Evolutionary conservation across 2,797 vertebrate species (phyloP).

Genomic region (Malurus splendens): DNA sequence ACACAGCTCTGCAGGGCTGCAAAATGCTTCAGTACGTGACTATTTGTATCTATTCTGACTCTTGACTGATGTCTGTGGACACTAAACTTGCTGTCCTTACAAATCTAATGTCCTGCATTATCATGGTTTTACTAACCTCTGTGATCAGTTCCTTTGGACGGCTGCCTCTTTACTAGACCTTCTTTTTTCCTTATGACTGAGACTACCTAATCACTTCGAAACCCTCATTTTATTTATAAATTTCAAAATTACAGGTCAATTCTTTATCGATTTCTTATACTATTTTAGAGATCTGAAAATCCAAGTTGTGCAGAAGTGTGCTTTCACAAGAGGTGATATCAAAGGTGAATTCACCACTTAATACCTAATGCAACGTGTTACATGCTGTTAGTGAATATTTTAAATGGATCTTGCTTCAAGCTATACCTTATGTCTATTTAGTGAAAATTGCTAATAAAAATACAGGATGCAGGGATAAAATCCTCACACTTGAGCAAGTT

Average conservation of each 20-base stretch:
- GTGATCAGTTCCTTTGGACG: neutral
- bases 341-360: neutral
- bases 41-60: neutral
- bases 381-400: neutral
- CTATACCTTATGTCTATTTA: neutral
- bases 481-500: neutral
- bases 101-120: neutral
- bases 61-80: neutral
- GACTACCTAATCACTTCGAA: neutral
- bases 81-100: neutral
- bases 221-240: neutral
- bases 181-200: neutral
- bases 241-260: neutral
- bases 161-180: neutral
- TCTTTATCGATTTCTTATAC: neutral
- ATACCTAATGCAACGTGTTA: neutral
- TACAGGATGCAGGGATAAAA: neutral
- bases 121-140: neutral
- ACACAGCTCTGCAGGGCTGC: neutral
- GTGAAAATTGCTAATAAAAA: neutral
- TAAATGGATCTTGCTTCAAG: neutral
- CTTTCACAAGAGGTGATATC: rapidly evolving
- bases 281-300: neutral
- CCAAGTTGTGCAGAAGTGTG: neutral
- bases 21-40: neutral